Conservation (phyloP, 37 sponge, comb jelly and placozoan genomes). For the Spongilla lacustris region DNA sequence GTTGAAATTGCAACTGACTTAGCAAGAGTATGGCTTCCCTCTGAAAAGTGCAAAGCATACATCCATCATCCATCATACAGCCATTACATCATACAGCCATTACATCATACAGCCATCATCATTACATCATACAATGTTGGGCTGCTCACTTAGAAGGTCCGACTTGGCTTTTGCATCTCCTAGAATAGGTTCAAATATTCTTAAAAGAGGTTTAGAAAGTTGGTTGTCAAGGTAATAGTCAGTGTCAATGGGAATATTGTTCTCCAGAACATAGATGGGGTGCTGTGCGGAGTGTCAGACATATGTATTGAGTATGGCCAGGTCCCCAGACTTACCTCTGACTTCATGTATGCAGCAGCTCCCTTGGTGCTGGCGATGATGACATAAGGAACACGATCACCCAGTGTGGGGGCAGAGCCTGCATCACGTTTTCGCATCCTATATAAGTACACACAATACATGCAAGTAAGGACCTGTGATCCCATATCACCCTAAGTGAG, state of each 20-base stretch:
- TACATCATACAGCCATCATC: no score
- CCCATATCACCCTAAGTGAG: no score
- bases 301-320: not conserved
- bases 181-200: constrained; percentile 98
- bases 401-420: constrained; percentile 95
- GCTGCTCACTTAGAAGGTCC: constrained; percentile 83
- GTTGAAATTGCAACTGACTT: constrained; percentile 84
- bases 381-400: constrained; percentile 97
- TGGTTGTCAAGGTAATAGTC: constrained; percentile 96
- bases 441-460: not conserved
- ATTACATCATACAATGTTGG: no score
- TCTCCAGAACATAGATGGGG: constrained; percentile 95
- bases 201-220: constrained; percentile 90
- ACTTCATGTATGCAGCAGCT: constrained; percentile 90
- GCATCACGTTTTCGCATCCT: constrained; percentile 97
- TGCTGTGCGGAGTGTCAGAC: constrained; percentile 44
- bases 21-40: constrained; percentile 87
- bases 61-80: no score
- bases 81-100: no score
- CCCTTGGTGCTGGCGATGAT: constrained; percentile 91
- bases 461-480: no score
- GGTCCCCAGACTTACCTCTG: constrained; percentile 60
- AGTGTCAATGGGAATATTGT: constrained; percentile 94
- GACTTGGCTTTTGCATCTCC: constrained; percentile 82
- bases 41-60: constrained; percentile 18